Base-by-base conservation (phyloP, 2,888 invertebrate genomes). In the Cremastobaeus sp. region DNA sequence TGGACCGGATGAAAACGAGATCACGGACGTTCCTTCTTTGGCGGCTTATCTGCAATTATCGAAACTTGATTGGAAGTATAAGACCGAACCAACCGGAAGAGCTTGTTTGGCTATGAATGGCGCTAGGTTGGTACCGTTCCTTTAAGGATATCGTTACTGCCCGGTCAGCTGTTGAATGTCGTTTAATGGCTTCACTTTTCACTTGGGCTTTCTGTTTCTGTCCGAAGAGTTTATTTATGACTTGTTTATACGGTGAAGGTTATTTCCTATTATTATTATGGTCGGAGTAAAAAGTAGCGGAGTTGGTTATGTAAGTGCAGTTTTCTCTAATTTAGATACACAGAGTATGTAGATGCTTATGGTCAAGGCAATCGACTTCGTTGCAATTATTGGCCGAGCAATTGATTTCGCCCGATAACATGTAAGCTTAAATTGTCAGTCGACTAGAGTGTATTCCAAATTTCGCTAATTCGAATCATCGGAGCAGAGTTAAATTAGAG, bases 1-100 rank as follows among this genome's bases (percentile, higher is more conserved):
- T 37, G 96, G 96, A 18, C 94, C 94, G 0, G 95, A 95, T 80
- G 96, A 96, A 86, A 95, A 95, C 88, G 95, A 96, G 88, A 93
- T 95, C 74, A 92, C 94, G 1, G 96, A 96, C 85, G 95, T 96
- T 66, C 96, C 96, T 20, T 95, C 95, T 47, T 86, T 96, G 81
- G 94, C 96, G 0, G 95, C 94, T 0, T 96, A 96, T 86, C 89
- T 96, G 43, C 96, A 96, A 88, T 89, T 96, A 66, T 94, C 94
- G 76, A 93, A 94, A 85, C 88, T 96, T 70, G 96, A 96, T 88
- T 96, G 96, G 96, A 92, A 93, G 78, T 96, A 96, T 88, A 96
- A 95, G 89, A 95, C 95, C 0, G 95, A 96, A 83, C 94, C 95
- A 0, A 94, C 94, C 1, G 91, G 91, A 72, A 92, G 91, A 81